Evolutionary conservation across 2,113 vertebrate genomes (phyloP).

Genomic region (Psittacula cyanocephala): DNA sequence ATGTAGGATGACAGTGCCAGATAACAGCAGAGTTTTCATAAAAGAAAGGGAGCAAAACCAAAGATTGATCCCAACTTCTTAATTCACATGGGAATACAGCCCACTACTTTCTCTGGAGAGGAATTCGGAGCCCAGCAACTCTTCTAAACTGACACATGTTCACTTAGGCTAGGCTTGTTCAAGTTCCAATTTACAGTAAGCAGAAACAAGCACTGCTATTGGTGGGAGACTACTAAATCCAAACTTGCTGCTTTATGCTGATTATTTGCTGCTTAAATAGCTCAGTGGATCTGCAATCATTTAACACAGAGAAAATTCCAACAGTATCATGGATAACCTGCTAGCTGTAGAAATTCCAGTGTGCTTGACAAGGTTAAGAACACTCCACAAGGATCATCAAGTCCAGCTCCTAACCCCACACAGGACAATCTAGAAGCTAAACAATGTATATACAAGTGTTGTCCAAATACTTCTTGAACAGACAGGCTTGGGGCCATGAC

Average conservation of each 20-base stretch:
- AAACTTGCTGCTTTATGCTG: not conserved
- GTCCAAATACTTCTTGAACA: not conserved
- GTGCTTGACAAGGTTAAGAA: not conserved
- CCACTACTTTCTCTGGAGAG: not conserved
- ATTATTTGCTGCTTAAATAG: not conserved
- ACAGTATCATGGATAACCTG: not conserved
- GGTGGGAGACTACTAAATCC: not conserved
- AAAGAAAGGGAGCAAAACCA: not conserved
- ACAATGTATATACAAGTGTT: rapidly evolving
- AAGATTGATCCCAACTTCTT: not conserved
- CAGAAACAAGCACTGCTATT: not conserved
- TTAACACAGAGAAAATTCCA: not conserved
- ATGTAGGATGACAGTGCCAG: not conserved
- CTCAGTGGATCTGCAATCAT: not conserved
- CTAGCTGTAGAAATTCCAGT: not conserved
- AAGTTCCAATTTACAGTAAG: not conserved
- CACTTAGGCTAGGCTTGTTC: not conserved
- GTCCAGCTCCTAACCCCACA: not conserved
- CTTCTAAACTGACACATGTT: not conserved
- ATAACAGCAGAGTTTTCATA: not conserved
- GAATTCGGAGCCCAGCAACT: not conserved
- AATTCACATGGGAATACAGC: not conserved
- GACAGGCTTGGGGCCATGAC: not conserved
- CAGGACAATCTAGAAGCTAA: not conserved
- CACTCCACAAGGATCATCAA: not conserved